Base-by-base conservation (phyloP, 2,113 vertebrate species). In the Fregata magnificens region DNA sequence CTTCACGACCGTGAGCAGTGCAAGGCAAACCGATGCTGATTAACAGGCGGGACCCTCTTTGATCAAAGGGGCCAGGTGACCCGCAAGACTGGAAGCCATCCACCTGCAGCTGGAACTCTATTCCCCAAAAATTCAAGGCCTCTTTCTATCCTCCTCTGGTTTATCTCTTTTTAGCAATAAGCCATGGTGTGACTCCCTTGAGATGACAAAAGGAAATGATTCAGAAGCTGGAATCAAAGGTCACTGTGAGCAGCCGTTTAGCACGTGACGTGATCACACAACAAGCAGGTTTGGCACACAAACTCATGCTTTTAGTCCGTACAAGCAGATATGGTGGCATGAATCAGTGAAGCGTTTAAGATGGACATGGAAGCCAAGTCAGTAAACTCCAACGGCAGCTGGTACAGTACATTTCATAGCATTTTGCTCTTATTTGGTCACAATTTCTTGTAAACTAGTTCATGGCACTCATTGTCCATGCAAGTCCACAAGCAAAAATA, bases 111-210 rank as follows among this genome's bases (percentile, higher is more conserved):
- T 91, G 86, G 95, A 90, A 97, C 96, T 78, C 97, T 97, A 94
- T 97, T 96, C 95, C 98, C 98, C 98, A 88, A 98, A 98, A 98
- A 99, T 98, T 98, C 98, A 98, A 99, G 97, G 98, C 94, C 96
- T 94, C 82, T 86, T 91, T 95, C 93, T 67, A 93, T 86, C 94
- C 92, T 98, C 92, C 95, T 95, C 89, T 88, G 97, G 93, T 86
- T 98, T 97, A 98, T 98, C 97, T 98, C 98, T 98, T 98, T 98
- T 99, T 99, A 98, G 99, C 99, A 98, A 99, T 99, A 98, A 99
- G 99, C 99, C 99, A 99, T 38, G 99, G 99, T 59, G 99, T 99
- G 97, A 99, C 99, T 98, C 99, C 99, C 99, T 99, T 98, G 97
- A 98, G 98, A 98, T 97, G 98, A 98, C 98, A 99, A 98, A 98